Percentiles rank a stretch among this genome's conserved stretches.
Evolutionary conservation across 1,140 invertebrate species (phyloP).

Genomic region (Pemphigus obesinymphae): DNA sequence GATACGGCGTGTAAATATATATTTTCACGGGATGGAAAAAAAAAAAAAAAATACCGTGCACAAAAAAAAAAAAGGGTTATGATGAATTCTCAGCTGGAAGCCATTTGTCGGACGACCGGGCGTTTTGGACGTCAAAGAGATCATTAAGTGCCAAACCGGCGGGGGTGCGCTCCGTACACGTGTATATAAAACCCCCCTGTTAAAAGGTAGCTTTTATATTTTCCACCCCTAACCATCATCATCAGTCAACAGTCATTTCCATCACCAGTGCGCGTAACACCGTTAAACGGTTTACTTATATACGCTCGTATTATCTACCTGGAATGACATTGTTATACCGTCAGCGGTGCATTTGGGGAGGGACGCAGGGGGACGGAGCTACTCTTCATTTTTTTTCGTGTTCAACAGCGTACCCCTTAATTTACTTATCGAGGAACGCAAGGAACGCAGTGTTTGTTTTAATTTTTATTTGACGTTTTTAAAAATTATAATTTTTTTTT

Average conservation of each 20-base stretch:
- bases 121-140: constrained; percentile 15
- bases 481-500: too few relatives aligned
- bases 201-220: constrained; percentile 19
- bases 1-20: not conserved
- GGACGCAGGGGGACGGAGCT: too few relatives aligned
- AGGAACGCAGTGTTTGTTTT: too few relatives aligned
- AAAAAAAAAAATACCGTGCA: not conserved
- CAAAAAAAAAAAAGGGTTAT: not conserved
- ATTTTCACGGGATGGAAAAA: not conserved
- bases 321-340: not conserved
- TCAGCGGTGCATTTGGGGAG: too few relatives aligned
- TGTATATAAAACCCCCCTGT: not conserved
- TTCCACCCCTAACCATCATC: not conserved
- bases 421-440: too few relatives aligned
- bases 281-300: not conserved
- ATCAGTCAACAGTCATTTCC: constrained; percentile 7
- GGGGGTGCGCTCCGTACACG: not conserved
- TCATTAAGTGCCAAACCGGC: not conserved
- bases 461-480: too few relatives aligned
- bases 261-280: not conserved
- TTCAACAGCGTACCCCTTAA: too few relatives aligned
- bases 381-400: not conserved
- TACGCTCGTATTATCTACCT: not conserved
- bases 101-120: constrained; percentile 11
- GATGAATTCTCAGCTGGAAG: constrained; percentile 9